Percentiles rank a stretch among this genome's conserved stretches.
Evolutionary conservation across 1,140 invertebrate species (phyloP).

Genomic region (Drosophila biarmipes): DNA sequence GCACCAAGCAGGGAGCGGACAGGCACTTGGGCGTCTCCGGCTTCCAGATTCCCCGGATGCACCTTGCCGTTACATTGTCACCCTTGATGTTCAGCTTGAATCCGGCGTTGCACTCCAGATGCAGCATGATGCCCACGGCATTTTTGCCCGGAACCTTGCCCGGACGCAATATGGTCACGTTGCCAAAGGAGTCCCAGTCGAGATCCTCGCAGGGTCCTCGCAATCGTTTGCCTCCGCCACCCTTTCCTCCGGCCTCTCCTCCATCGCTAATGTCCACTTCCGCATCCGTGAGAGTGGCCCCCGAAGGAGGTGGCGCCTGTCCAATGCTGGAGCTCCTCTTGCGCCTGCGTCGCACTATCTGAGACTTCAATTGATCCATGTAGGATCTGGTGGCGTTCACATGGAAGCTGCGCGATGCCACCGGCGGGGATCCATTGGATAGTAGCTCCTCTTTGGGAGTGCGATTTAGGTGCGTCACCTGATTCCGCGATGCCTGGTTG

Average conservation of each 20-base stretch:
- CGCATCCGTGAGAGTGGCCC: conserved; percentile 39
- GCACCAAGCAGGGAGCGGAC: conserved; percentile 85
- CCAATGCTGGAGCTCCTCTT: conserved; percentile 63
- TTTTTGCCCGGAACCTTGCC: conserved; percentile 79
- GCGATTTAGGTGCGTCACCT: conserved; percentile 16
- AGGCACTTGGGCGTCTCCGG: conserved; percentile 91
- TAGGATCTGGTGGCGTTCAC: conserved; percentile 46
- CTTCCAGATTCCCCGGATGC: conserved; percentile 92
- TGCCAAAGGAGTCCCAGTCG: conserved; percentile 78
- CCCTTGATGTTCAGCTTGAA: conserved; percentile 89
- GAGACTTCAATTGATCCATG: conserved; percentile 76
- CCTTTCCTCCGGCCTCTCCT: conserved; percentile 43
- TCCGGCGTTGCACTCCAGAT: conserved; percentile 90
- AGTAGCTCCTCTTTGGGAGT: conserved; percentile 48
- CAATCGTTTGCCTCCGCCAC: conserved; percentile 71
- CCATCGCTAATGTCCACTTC: conserved; percentile 67
- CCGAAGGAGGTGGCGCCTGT: conserved; percentile 17
- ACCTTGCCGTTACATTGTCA: conserved; percentile 90
- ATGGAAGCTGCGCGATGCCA: conserved; percentile 13
- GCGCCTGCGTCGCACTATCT: conserved; percentile 67
- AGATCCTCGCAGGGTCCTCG: conserved; percentile 86
- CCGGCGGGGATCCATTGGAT: conserved; percentile 8
- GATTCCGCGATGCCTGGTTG: conserved; percentile 52
- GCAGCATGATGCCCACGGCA: conserved; percentile 89
- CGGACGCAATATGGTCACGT: conserved; percentile 72